Evolutionary conservation across 1,140 invertebrate genomes (phyloP).

Genomic region (Hormaphis cornu): DNA sequence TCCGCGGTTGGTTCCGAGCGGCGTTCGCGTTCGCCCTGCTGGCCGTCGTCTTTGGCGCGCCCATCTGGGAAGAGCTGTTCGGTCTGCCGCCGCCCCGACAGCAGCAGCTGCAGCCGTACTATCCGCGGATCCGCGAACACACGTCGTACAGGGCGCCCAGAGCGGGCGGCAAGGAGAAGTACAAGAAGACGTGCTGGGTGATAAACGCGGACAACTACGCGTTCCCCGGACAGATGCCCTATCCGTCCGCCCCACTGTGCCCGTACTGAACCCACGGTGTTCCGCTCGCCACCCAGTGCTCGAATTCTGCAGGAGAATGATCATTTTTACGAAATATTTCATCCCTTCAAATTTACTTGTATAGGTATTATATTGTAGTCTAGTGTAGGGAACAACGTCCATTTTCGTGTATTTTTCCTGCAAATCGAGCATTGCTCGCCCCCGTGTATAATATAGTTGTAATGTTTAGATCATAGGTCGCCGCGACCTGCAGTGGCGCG

Average conservation of each 20-base stretch:
- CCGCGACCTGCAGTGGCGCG: no score
- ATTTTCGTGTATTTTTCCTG: no score
- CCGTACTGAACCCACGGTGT: constrained; percentile 39
- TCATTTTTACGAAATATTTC: no score
- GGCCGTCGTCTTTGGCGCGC: constrained; percentile 5
- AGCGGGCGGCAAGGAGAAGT: constrained; percentile 36
- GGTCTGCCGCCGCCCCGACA: neutral
- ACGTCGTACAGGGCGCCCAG: neutral
- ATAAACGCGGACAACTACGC: constrained; percentile 41
- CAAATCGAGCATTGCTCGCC: no score
- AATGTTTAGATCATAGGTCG: no score
- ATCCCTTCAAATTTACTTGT: no score
- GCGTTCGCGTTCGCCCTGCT: neutral
- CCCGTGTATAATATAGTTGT: no score
- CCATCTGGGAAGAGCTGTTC: constrained; percentile 23
- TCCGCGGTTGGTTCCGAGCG: neutral
- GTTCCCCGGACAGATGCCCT: constrained; percentile 39
- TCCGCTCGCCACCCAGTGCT: no score
- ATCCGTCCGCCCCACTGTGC: constrained; percentile 40
- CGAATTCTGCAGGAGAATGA: no score
- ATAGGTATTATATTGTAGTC: no score
- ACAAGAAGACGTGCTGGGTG: constrained; percentile 39
- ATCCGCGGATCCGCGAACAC: neutral
- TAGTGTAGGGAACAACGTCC: no score
- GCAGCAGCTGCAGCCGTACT: neutral